These are phyloP conservation scores for Eristalis tenax DNA, from an alignment of 2,888 invertebrate genomes.

Conservation along the genomic window DNA sequence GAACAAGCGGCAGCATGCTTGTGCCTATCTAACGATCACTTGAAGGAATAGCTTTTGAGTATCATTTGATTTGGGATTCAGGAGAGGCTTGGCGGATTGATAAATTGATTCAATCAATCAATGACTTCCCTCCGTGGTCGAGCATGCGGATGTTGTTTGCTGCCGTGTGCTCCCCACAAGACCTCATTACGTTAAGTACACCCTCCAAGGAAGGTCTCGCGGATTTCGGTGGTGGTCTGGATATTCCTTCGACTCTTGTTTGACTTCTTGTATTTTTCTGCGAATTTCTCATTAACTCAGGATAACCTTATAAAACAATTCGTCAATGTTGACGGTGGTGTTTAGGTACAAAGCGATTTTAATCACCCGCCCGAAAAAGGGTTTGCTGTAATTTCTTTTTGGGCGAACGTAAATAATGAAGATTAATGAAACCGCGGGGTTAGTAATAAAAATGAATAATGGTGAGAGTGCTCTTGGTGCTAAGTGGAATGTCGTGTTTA, in stretches of 20 bases:
- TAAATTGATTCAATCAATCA: conserved; percentile 25
- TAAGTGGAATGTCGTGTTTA: not conserved
- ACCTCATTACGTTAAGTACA: not conserved
- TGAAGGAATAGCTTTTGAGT: conserved; percentile 12
- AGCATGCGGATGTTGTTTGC: not conserved
- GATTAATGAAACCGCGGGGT: not conserved
- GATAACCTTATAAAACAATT: not conserved
- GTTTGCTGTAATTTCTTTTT: not conserved
- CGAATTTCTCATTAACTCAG: not conserved
- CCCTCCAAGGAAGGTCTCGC: not conserved
- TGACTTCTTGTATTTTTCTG: not conserved
- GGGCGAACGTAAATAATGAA: not conserved
- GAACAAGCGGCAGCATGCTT: not conserved
- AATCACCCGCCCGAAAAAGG: not conserved
- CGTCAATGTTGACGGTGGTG: not conserved
- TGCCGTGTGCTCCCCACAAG: not conserved
- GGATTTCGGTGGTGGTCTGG: not conserved
- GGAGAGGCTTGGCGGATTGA: conserved; percentile 2
- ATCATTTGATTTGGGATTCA: conserved; percentile 4
- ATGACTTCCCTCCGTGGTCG: not conserved
- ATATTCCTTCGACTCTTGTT: not conserved
- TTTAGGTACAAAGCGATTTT: too few species aligned
- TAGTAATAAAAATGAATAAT: not conserved
- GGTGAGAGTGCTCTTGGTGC: not conserved
- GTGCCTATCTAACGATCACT: conserved; percentile 7